Conservation (phyloP, 2,797 vertebrate genomes). For the Thaleichthys pacificus region DNA sequence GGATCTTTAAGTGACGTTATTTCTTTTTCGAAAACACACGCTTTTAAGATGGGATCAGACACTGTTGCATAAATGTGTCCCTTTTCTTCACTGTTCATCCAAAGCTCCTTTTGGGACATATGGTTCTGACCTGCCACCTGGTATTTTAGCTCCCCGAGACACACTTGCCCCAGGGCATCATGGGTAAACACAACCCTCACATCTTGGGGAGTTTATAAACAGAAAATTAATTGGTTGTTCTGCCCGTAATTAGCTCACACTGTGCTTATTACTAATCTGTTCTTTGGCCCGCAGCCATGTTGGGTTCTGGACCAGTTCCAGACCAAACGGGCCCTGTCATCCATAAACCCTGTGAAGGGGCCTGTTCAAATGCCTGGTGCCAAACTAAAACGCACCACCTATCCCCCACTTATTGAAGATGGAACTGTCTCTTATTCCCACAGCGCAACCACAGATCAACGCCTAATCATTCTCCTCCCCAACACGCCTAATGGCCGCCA, state of each 20-base stretch:
- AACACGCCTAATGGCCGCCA: constrained; percentile 75
- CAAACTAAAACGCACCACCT: constrained; percentile 45
- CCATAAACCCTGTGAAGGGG: constrained; percentile 60
- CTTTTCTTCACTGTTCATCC: constrained; percentile 38
- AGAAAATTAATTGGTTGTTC: constrained; percentile 77
- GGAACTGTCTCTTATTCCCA: constrained; percentile 71
- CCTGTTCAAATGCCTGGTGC: constrained; percentile 33
- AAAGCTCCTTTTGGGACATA: constrained; percentile 56
- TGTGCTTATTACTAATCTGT: constrained; percentile 80
- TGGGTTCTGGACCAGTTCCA: constrained; percentile 71
- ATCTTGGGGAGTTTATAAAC: constrained; percentile 75
- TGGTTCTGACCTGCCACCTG: constrained; percentile 66
- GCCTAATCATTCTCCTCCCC: constrained; percentile 74
- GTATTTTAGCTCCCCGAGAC: constrained; percentile 38
- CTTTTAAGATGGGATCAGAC: constrained; percentile 73
- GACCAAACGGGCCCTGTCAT: constrained; percentile 60
- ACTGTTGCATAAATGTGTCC: constrained; percentile 55
- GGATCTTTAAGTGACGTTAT: constrained; percentile 61
- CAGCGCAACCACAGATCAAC: constrained; percentile 67
- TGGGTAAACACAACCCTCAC: constrained; percentile 42
- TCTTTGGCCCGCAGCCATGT: constrained; percentile 69
- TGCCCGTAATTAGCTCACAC: constrained; percentile 76
- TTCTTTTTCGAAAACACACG: constrained; percentile 60
- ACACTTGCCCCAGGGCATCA: constrained; percentile 31
- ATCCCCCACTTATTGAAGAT: constrained; percentile 78